Evolutionary conservation across 1,140 invertebrate genomes (phyloP).

Genomic region (Heliothis virescens): DNA sequence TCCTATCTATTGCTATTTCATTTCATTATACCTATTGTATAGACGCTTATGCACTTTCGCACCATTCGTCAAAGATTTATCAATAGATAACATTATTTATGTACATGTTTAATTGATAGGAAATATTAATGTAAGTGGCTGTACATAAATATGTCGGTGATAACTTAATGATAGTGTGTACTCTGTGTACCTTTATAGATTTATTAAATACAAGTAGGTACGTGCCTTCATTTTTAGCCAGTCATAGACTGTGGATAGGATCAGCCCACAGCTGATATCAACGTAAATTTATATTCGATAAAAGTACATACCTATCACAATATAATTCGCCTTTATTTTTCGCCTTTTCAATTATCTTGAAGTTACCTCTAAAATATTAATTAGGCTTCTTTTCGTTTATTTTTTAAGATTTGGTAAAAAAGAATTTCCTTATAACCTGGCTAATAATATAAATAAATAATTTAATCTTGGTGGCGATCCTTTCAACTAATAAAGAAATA

Average conservation of each 20-base stretch:
- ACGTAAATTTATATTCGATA: too few species aligned
- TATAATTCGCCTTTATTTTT: too few species aligned
- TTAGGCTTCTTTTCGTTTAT: too few species aligned
- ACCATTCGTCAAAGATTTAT: constrained; percentile 47
- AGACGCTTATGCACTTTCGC: constrained; percentile 28
- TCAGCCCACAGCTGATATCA: constrained; percentile 5
- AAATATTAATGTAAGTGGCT: constrained; percentile 3
- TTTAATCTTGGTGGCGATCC: too few species aligned
- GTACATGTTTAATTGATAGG: constrained; percentile 41
- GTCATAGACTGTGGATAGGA: constrained; percentile 12
- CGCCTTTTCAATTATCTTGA: too few species aligned
- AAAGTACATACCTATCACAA: too few species aligned
- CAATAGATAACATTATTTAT: constrained; percentile 23
- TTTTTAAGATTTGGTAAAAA: too few species aligned
- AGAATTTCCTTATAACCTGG: too few species aligned
- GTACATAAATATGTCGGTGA: constrained; percentile 10
- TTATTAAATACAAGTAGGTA: constrained; percentile 17
- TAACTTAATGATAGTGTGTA: constrained; percentile 19
- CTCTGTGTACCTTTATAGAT: background rate
- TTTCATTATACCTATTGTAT: constrained; percentile 36
- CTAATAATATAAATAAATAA: too few species aligned
- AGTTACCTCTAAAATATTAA: too few species aligned
- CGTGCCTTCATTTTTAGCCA: constrained; percentile 18
- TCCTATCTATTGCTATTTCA: background rate
- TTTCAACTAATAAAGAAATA: too few species aligned